phyloP scores from a whole-genome alignment of 2,888 invertebrate genomes.

The Tortricodes alternella region DNA sequence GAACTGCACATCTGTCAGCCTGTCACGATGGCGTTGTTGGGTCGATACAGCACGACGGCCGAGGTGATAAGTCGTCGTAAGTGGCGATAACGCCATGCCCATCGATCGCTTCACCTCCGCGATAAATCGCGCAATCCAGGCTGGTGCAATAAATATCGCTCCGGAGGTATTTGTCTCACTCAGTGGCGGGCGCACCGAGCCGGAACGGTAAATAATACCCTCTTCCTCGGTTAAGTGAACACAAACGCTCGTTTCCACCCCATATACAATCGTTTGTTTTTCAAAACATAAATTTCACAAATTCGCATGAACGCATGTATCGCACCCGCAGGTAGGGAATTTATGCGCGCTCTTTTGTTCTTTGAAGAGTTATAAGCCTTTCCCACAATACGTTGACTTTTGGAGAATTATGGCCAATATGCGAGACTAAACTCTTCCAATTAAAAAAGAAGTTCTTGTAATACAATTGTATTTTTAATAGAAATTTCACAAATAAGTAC shows the following conservation, averaged over 20 bases:
- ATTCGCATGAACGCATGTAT: conserved; percentile 70
- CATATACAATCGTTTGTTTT: conserved; percentile 82
- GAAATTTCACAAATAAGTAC: too few species aligned
- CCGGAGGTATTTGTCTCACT: conserved; percentile 80
- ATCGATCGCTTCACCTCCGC: conserved; percentile 78
- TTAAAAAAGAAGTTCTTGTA: too few species aligned
- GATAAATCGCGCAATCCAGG: conserved; percentile 82
- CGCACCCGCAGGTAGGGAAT: conserved; percentile 42
- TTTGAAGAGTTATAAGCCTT: conserved; percentile 9
- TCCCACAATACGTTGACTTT: conserved; percentile 3
- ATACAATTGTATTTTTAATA: too few species aligned
- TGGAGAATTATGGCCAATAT: neutral
- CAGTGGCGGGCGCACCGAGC: conserved; percentile 79
- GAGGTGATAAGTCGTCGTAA: conserved; percentile 76
- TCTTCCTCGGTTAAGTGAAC: conserved; percentile 83
- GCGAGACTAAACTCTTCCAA: neutral
- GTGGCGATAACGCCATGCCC: conserved; percentile 75
- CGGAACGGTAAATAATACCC: conserved; percentile 83
- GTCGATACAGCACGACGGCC: conserved; percentile 33
- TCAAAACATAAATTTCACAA: conserved; percentile 80
- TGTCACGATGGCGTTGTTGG: conserved; percentile 37
- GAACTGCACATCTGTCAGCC: conserved; percentile 23
- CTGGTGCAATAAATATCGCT: conserved; percentile 80
- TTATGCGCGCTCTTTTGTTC: conserved; percentile 20
- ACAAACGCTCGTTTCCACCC: conserved; percentile 83